Percentiles rank a stretch among this genome's conserved stretches.
phyloP scores from a whole-genome alignment of 2,113 vertebrate genomes.

The Myrmecophaga tridactyla region DNA sequence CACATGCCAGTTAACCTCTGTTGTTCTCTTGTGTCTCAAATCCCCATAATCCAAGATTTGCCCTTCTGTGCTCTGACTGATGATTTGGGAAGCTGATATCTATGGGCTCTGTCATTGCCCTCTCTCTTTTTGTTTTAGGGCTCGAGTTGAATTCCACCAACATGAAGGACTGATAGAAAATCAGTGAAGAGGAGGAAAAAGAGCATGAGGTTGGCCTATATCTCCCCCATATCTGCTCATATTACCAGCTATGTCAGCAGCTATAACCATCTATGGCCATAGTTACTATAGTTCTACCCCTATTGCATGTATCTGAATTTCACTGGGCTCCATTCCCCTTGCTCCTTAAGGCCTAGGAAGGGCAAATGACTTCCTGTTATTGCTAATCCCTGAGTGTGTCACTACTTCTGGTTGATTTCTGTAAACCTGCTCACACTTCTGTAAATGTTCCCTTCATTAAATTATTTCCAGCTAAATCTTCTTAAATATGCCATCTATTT shows the following conservation, averaged over 20 bases:
- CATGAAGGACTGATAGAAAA: neutral
- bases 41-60: neutral
- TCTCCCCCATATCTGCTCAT: too few species aligned
- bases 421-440: neutral
- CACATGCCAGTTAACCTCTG: neutral
- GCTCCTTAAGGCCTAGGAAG: neutral
- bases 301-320: neutral
- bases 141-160: neutral
- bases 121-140: neutral
- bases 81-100: neutral
- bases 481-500: neutral
- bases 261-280: accelerated
- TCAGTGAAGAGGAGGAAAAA: neutral
- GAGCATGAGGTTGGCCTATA: neutral
- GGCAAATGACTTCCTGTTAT: neutral
- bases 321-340: accelerated
- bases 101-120: neutral
- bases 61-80: neutral
- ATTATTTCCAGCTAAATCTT: neutral
- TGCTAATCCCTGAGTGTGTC: neutral
- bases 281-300: accelerated
- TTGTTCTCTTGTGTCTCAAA: neutral
- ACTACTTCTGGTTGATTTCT: neutral
- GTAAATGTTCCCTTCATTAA: neutral
- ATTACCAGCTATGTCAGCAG: too few species aligned